These are phyloP conservation scores for Drosophila jambulina DNA, from an alignment of 1,140 invertebrate species.

Conservation along the genomic window DNA sequence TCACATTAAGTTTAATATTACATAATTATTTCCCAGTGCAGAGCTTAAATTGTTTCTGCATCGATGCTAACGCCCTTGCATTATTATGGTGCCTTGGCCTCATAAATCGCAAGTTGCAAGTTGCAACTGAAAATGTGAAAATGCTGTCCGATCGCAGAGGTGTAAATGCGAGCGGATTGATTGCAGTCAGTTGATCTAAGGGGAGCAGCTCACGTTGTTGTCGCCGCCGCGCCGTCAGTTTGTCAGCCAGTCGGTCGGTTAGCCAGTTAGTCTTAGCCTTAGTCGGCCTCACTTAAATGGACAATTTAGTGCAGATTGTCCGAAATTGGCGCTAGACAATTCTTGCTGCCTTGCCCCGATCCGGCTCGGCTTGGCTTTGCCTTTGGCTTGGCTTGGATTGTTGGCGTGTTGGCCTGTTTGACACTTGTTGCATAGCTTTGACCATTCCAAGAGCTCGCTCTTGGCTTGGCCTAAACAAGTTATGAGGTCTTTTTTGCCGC, in stretches of 20 bases:
- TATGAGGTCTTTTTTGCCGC: constrained; percentile 42
- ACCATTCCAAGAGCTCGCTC: constrained; percentile 62
- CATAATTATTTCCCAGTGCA: not conserved
- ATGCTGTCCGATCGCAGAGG: constrained; percentile 48
- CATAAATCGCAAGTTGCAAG: constrained; percentile 54
- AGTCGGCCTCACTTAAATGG: constrained; percentile 73
- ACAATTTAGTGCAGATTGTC: constrained; percentile 80
- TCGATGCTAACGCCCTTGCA: constrained; percentile 77
- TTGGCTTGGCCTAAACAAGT: constrained; percentile 63
- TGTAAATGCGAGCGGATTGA: constrained; percentile 73
- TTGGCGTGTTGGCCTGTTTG: constrained; percentile 43
- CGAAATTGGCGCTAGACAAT: constrained; percentile 71
- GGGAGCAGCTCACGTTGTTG: constrained; percentile 33
- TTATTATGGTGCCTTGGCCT: constrained; percentile 70
- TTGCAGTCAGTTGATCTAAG: constrained; percentile 66
- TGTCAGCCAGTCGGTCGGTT: constrained; percentile 8
- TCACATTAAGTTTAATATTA: no score
- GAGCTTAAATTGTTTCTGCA: constrained; percentile 65
- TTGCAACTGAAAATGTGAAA: constrained; percentile 20
- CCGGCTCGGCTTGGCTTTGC: constrained; percentile 36
- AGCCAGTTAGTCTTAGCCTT: constrained; percentile 16
- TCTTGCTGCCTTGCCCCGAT: constrained; percentile 51
- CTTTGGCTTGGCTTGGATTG: constrained; percentile 18
- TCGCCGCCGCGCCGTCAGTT: constrained; percentile 1
- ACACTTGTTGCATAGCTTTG: constrained; percentile 75